Evolutionary conservation across 2,888 invertebrate genomes (phyloP).

Genomic region (Drosophila mimetica): DNA sequence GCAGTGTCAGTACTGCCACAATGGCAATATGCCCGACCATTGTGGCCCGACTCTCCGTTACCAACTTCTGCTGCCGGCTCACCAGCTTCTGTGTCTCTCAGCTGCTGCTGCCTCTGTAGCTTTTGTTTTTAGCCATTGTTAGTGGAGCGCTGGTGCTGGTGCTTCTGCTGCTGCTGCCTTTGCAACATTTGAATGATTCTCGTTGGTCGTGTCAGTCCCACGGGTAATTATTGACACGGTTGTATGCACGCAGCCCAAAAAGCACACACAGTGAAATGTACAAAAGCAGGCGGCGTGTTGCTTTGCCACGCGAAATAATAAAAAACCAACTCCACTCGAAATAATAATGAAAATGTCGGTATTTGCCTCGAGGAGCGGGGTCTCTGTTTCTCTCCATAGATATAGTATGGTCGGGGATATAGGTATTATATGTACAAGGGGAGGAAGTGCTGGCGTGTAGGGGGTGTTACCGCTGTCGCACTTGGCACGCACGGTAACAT

Average conservation of each 20-base stretch:
- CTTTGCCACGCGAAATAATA: slow-evolving; percentile 79
- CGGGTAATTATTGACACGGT: slow-evolving; percentile 83
- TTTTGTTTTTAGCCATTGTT: slow-evolving; percentile 79
- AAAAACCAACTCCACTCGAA: slow-evolving; percentile 63
- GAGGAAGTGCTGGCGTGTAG: slow-evolving; percentile 30
- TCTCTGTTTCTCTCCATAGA: slow-evolving; percentile 17
- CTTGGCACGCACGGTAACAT: slow-evolving; percentile 73
- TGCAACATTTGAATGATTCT: slow-evolving; percentile 82
- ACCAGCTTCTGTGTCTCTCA: slow-evolving; percentile 31
- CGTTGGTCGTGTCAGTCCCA: slow-evolving; percentile 82
- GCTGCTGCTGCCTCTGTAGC: slow-evolving; percentile 40
- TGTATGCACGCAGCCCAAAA: slow-evolving; percentile 82
- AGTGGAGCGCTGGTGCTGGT: slow-evolving; percentile 37
- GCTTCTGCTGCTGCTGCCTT: slow-evolving; percentile 60
- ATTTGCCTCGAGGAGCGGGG: slow-evolving; percentile 43
- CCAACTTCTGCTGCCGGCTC: slow-evolving; percentile 38
- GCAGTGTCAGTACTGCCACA: slow-evolving; percentile 31
- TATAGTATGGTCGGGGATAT: slow-evolving; percentile 1
- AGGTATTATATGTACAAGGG: not conserved
- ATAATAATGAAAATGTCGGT: slow-evolving; percentile 80
- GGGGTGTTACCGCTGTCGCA: slow-evolving; percentile 61
- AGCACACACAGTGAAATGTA: slow-evolving; percentile 52
- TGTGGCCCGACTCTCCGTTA: slow-evolving; percentile 41
- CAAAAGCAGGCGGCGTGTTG: slow-evolving; percentile 63
- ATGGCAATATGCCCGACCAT: slow-evolving; percentile 41